phyloP scores from a whole-genome alignment of 2,888 invertebrate genomes.

The Brassicogethes aeneus region DNA sequence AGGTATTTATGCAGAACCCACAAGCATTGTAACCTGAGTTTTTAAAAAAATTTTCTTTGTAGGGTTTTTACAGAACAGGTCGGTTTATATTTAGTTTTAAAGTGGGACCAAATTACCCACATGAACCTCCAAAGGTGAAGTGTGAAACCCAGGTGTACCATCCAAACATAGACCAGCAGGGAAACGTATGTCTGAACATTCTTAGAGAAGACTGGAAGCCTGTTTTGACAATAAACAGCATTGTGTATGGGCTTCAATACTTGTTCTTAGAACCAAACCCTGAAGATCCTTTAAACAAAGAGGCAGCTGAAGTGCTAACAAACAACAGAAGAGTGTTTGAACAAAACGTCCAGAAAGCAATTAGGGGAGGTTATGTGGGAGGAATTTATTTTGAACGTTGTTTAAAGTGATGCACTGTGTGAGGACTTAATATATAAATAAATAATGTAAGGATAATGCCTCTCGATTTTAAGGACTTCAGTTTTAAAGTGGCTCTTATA shows the following conservation, averaged over 20 bases:
- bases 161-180: constrained; percentile 96
- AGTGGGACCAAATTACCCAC: constrained; percentile 96
- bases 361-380: constrained; percentile 93
- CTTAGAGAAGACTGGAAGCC: constrained; percentile 99
- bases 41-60: too few relatives aligned
- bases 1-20: too few relatives aligned
- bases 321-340: constrained; percentile 90
- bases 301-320: constrained; percentile 94
- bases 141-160: constrained; percentile 97
- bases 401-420: constrained; percentile 66
- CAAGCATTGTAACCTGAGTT: too few relatives aligned
- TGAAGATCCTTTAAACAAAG: constrained; percentile 96
- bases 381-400: constrained; percentile 92
- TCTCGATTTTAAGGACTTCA: neutral
- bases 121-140: constrained; percentile 97
- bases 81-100: constrained; percentile 95
- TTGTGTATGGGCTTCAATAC: constrained; percentile 96
- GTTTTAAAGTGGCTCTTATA: neutral
- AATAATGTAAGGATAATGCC: neutral
- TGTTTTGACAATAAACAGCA: constrained; percentile 93
- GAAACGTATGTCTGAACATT: constrained; percentile 96
- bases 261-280: constrained; percentile 97
- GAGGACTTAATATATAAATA: neutral
- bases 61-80: constrained; percentile 91
- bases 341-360: constrained; percentile 91